These are phyloP conservation scores for Zaprionus lineosus DNA, from an alignment of 2,888 invertebrate genomes.

Conservation along the genomic window DNA sequence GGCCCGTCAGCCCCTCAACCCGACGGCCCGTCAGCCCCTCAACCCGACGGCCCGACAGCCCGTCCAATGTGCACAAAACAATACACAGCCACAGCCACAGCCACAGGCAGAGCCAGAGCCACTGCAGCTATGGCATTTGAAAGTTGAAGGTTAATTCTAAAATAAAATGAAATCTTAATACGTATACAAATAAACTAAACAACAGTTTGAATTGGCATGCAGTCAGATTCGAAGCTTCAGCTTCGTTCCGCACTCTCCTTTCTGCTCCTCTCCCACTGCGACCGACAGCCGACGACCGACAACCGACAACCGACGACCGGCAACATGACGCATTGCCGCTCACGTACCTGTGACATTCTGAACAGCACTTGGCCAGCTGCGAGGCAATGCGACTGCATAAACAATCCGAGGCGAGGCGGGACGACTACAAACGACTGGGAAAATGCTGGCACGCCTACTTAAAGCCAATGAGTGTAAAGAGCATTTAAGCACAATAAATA, in stretches of 20 bases:
- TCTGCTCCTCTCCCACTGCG: neutral
- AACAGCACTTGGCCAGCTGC: conserved; percentile 32
- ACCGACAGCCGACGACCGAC: no score
- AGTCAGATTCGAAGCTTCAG: conserved; percentile 18
- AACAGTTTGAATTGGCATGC: conserved; percentile 13
- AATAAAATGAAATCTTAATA: no score
- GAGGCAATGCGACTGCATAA: neutral
- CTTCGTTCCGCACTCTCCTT: no score
- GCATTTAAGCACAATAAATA: conserved; percentile 32
- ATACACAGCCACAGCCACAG: conserved; percentile 1
- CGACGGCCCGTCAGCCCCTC: no score
- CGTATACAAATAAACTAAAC: conserved; percentile 27
- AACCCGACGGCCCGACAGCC: no score
- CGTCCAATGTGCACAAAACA: neutral
- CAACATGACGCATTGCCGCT: conserved; percentile 62
- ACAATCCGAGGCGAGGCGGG: conserved; percentile 13
- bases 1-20: conserved; percentile 19
- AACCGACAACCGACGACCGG: no score
- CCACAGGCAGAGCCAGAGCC: no score
- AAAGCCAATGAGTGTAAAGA: conserved; percentile 34
- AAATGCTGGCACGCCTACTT: conserved; percentile 50
- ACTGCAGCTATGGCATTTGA: conserved; percentile 53
- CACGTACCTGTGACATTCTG: conserved; percentile 50
- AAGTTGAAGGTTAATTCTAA: conserved; percentile 67
- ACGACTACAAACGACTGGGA: conserved; percentile 9